These are phyloP conservation scores for Enteromius mattozi DNA, from an alignment of 2,797 vertebrate species.

Conservation along the genomic window DNA sequence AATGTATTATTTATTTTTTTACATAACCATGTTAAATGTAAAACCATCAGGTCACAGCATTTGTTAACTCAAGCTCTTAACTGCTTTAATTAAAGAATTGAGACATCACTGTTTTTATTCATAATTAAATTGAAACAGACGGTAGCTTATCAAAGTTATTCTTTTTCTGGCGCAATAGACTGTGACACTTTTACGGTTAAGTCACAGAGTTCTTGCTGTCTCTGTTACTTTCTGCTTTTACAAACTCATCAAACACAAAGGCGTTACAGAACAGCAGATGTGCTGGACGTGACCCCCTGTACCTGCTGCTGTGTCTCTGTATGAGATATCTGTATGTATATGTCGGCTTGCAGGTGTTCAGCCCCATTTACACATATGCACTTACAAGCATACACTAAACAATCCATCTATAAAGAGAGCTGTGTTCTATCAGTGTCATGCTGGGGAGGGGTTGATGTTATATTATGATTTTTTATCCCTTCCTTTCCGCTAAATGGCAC, in stretches of 20 bases:
- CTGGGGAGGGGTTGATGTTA: constrained; percentile 36
- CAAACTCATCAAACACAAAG: constrained; percentile 17
- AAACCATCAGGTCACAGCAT: neutral
- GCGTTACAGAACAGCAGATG: constrained; percentile 44
- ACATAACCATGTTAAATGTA: neutral
- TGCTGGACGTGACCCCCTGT: constrained; percentile 11
- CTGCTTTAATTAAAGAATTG: neutral
- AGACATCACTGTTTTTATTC: constrained; percentile 26
- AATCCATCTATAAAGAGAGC: constrained; percentile 12
- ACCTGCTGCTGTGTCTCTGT: constrained; percentile 4
- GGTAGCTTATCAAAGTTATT: neutral
- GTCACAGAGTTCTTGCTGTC: constrained; percentile 30
- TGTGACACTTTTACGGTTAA: constrained; percentile 49
- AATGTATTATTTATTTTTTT: neutral
- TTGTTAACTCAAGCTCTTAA: neutral
- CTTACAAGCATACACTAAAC: constrained; percentile 17
- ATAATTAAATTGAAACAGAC: constrained; percentile 37
- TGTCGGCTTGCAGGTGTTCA: constrained; percentile 21
- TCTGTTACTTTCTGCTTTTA: constrained; percentile 4
- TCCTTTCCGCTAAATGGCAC: constrained; percentile 40
- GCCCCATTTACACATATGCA: neutral
- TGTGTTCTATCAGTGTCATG: constrained; percentile 24
- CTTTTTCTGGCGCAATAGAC: constrained; percentile 33
- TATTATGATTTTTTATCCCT: constrained; percentile 36
- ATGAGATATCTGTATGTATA: neutral